Percentiles rank a stretch among this genome's conserved stretches.
Evolutionary conservation across 2,888 invertebrate genomes (phyloP).

Genomic region (Neoitamus cyanurus): DNA sequence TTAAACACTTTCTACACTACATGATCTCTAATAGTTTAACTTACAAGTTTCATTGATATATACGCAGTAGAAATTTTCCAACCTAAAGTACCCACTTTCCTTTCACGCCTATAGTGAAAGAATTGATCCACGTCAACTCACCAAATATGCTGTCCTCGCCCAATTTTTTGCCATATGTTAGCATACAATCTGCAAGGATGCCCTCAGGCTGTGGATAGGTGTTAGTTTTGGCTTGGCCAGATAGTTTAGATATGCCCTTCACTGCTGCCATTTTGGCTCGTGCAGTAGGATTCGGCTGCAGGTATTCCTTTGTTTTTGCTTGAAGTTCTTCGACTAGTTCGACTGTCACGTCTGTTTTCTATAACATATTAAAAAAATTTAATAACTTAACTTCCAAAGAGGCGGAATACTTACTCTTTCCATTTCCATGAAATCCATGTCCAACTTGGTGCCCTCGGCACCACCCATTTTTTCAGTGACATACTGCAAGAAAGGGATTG

Average conservation of each 20-base stretch:
- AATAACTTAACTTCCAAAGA: constrained; percentile 25
- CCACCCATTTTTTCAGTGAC: constrained; percentile 99
- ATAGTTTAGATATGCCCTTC: constrained; percentile 94
- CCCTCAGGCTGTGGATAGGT: constrained; percentile 99
- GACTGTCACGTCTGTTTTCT: constrained; percentile 98
- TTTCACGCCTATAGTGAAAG: neutral
- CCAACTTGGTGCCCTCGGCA: constrained; percentile 98
- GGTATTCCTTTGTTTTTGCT: constrained; percentile 96
- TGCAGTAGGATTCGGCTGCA: constrained; percentile 98
- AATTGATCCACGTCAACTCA: constrained; percentile 66
- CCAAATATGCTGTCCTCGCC: constrained; percentile 96
- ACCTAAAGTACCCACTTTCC: neutral
- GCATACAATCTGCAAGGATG: constrained; percentile 95
- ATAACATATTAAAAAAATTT: neutral
- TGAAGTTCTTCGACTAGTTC: constrained; percentile 97
- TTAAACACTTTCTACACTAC: too few species aligned
- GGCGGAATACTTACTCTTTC: constrained; percentile 82
- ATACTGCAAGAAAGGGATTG: constrained; percentile 79
- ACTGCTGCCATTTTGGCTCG: constrained; percentile 95
- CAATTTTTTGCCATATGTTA: constrained; percentile 92
- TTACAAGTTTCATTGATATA: too few species aligned
- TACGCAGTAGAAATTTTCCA: neutral
- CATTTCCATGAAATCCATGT: constrained; percentile 99
- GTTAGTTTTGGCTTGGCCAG: constrained; percentile 95
- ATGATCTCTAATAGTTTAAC: too few species aligned